phyloP scores from a whole-genome alignment of 2,113 vertebrate genomes.

The Sorex fumeus region DNA sequence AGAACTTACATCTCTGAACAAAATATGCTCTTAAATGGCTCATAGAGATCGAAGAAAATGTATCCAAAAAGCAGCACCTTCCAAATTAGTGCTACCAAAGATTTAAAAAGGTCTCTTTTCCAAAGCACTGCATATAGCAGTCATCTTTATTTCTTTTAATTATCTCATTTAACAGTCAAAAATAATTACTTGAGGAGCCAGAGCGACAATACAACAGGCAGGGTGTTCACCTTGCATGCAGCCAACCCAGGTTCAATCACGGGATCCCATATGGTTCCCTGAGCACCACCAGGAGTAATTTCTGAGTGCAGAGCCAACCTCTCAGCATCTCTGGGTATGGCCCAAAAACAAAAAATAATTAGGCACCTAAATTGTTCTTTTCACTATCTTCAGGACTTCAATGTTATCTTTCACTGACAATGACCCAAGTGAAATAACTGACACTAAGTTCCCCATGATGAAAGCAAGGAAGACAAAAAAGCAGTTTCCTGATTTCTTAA shows the following conservation, averaged over 20 bases:
- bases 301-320: no score
- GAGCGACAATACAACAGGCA: no score
- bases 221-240: no score
- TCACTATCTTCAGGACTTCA: conserved; percentile 54
- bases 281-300: no score
- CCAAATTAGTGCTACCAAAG: conserved; percentile 40
- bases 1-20: conserved; percentile 32
- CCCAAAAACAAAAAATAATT: neutral
- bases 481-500: conserved; percentile 39
- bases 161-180: neutral
- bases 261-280: no score
- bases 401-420: conserved; percentile 57
- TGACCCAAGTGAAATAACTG: conserved; percentile 54
- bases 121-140: conserved; percentile 39
- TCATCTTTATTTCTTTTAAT: conserved; percentile 48
- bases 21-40: conserved; percentile 47
- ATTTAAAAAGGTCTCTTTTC: neutral
- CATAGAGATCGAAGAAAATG: conserved; percentile 32
- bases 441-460: conserved; percentile 52
- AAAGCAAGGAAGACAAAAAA: conserved; percentile 10
- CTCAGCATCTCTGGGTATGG: no score
- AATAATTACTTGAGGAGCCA: no score
- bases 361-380: conserved; percentile 38
- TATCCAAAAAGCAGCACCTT: neutral
- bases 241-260: no score